Conservation (phyloP, 2,888 invertebrate genomes). For the Drosophila neutralis region DNA sequence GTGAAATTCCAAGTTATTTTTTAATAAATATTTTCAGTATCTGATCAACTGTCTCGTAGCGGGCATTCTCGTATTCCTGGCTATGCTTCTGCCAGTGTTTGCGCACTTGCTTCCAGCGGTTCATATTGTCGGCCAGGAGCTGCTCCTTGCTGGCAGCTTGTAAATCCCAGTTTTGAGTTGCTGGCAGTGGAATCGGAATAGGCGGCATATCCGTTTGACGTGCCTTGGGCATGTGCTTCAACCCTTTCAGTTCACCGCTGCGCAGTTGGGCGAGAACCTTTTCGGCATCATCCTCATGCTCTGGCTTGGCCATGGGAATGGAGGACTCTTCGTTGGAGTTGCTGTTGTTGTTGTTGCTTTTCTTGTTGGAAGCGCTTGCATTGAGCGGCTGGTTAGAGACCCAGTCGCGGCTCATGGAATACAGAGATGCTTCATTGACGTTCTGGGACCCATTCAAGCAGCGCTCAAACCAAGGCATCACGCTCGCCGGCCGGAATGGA, state of each 20-base stretch:
- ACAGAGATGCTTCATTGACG: neutral
- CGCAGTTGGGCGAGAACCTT: neutral
- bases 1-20: neutral
- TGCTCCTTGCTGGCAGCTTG: neutral
- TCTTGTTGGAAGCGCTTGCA: neutral
- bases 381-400: neutral
- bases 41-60: neutral
- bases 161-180: neutral
- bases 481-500: neutral
- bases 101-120: neutral
- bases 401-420: neutral
- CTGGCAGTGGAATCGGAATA: neutral
- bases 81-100: neutral
- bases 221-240: neutral
- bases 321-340: neutral
- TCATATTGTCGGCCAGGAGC: neutral
- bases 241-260: neutral
- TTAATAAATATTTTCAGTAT: neutral
- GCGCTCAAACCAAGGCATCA: neutral
- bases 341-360: neutral
- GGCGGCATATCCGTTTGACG: neutral
- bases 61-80: neutral
- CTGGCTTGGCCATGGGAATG: neutral
- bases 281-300: conserved; percentile 2
- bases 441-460: neutral